phyloP scores from a whole-genome alignment of 2,113 vertebrate species.

The Dicentrarchus labrax region DNA sequence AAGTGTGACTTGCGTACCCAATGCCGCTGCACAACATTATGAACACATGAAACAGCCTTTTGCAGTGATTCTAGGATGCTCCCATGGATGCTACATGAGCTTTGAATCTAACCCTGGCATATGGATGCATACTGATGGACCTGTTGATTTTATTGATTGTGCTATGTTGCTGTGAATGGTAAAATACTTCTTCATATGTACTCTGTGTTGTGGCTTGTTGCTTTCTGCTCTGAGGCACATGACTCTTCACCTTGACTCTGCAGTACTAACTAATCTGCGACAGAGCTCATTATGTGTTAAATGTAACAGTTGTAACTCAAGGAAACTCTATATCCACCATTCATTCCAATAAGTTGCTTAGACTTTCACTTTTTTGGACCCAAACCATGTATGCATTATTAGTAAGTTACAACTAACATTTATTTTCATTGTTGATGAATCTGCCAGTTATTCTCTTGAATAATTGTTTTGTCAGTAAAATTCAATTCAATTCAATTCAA shows the following conservation, averaged over 20 bases:
- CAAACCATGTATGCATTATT: neutral
- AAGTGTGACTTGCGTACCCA: neutral
- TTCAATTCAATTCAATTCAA: too few species aligned
- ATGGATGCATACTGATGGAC: neutral
- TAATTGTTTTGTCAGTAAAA: neutral
- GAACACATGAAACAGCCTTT: neutral
- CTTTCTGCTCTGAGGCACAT: neutral
- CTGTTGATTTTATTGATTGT: conserved; percentile 4
- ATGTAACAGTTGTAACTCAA: conserved; percentile 2
- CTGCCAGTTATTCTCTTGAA: neutral
- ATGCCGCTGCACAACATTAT: neutral
- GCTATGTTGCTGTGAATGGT: conserved; percentile 7
- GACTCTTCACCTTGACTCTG: conserved; percentile 8
- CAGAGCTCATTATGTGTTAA: neutral
- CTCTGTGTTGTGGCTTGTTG: neutral
- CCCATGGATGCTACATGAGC: neutral
- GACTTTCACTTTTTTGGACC: neutral
- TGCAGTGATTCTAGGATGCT: neutral
- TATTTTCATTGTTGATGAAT: neutral
- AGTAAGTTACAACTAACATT: neutral
- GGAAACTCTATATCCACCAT: neutral
- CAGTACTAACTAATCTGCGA: neutral
- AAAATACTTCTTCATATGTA: conserved; percentile 10
- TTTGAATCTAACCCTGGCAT: conserved; percentile 1
- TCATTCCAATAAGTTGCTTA: neutral